Evolutionary conservation across 2,797 vertebrate genomes (phyloP).

Genomic region (Schizopygopsis malacanthus): DNA sequence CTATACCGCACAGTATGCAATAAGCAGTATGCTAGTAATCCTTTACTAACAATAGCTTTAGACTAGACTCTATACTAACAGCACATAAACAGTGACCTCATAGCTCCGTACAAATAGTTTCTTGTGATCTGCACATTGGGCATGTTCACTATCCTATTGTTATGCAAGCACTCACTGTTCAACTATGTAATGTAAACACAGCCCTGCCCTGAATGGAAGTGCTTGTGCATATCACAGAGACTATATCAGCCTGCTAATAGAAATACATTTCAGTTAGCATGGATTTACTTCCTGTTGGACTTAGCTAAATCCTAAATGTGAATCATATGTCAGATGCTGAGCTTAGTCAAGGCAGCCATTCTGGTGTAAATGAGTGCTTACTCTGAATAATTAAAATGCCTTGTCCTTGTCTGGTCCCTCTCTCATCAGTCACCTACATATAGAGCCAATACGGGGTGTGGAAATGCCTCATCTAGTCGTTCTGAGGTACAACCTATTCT

Average conservation of each 20-base stretch:
- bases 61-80: neutral
- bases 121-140: conserved; percentile 12
- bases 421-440: conserved; percentile 39
- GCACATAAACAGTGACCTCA: neutral
- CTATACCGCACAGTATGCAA: neutral
- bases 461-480: conserved; percentile 5
- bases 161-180: conserved; percentile 15
- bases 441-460: neutral
- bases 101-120: neutral
- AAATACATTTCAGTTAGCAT: conserved; percentile 56
- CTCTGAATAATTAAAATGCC: conserved; percentile 59
- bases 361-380: conserved; percentile 57
- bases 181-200: conserved; percentile 41
- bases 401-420: conserved; percentile 27
- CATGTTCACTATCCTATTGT: conserved; percentile 31
- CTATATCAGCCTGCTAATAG: conserved; percentile 34
- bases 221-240: neutral
- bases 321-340: conserved; percentile 55
- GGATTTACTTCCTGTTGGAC: conserved; percentile 44
- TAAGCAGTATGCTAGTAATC: neutral
- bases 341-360: conserved; percentile 53
- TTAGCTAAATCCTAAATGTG: conserved; percentile 57
- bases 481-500: conserved; percentile 18
- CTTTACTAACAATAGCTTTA: neutral
- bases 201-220: conserved; percentile 18